phyloP scores from a whole-genome alignment of 1,140 invertebrate genomes.

The Hycleus phaleratus region DNA sequence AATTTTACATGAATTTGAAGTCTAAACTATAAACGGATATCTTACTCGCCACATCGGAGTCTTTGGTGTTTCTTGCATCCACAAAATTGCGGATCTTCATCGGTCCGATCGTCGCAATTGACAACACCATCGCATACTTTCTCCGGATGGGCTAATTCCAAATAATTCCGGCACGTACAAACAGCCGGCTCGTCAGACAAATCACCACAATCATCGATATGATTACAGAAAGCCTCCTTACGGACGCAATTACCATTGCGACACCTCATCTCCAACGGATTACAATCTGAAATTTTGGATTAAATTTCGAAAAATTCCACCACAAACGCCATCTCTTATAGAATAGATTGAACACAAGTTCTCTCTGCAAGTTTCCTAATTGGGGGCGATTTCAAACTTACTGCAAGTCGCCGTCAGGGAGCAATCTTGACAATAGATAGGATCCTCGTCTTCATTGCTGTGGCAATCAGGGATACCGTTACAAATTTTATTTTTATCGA shows the following conservation, averaged over 20 bases:
- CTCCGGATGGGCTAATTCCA: conserved; percentile 54
- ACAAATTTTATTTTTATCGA: conserved; percentile 55
- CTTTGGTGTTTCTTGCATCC: conserved; percentile 45
- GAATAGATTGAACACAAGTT: background rate
- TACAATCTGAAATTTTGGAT: conserved; percentile 44
- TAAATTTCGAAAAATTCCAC: background rate
- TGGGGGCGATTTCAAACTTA: conserved; percentile 20
- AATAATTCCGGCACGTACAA: conserved; percentile 59
- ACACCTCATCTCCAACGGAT: conserved; percentile 55
- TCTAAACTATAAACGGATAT: background rate
- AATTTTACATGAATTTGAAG: conserved; percentile 3
- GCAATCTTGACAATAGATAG: conserved; percentile 42
- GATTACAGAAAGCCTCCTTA: conserved; percentile 60
- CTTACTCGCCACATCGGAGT: conserved; percentile 47
- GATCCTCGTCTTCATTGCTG: conserved; percentile 55
- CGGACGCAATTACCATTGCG: conserved; percentile 56
- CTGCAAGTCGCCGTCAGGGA: conserved; percentile 27
- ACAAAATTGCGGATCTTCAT: conserved; percentile 62
- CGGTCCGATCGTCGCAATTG: conserved; percentile 71
- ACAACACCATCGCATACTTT: conserved; percentile 69
- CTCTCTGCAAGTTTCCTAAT: background rate
- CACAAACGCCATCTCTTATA: background rate
- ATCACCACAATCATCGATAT: conserved; percentile 59
- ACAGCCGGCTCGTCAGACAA: conserved; percentile 60
- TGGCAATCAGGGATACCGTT: conserved; percentile 65